Percentiles rank a stretch among this genome's conserved stretches.
phyloP scores from a whole-genome alignment of 1,140 invertebrate species.

The Zaprionus capensis region DNA sequence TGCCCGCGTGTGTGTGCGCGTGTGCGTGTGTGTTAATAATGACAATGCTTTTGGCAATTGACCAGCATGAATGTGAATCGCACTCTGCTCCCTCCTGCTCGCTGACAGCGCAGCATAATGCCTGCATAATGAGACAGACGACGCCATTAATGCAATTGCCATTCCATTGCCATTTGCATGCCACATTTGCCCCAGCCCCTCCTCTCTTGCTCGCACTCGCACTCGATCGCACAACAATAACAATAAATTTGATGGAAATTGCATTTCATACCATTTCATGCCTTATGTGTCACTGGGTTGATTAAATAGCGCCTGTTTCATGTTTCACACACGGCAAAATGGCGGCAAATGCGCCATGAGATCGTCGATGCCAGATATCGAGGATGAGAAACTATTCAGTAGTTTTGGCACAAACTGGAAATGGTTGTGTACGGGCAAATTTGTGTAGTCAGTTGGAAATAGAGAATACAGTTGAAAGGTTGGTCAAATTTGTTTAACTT shows the following conservation, averaged over 20 bases:
- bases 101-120: constrained; percentile 55
- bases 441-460: not conserved
- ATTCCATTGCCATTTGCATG: constrained; percentile 72
- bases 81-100: not conserved
- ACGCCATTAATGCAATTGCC: constrained; percentile 75
- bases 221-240: constrained; percentile 59
- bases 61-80: constrained; percentile 71
- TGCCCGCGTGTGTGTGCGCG: constrained; percentile 14
- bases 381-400: not conserved
- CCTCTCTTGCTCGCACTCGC: not conserved
- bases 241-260: constrained; percentile 81
- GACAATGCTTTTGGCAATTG: constrained; percentile 71
- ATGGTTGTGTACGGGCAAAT: not conserved
- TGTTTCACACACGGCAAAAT: constrained; percentile 37
- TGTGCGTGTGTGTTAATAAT: constrained; percentile 59
- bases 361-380: constrained; percentile 12
- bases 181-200: constrained; percentile 34
- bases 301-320: constrained; percentile 53
- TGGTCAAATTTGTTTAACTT: not conserved
- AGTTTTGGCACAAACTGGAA: not conserved
- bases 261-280: constrained; percentile 75
- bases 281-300: constrained; percentile 68
- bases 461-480: not conserved
- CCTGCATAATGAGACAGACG: constrained; percentile 52
- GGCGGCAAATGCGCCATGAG: constrained; percentile 36